Evolutionary conservation across 2,888 invertebrate genomes (phyloP), one percentile per base, ranked within the genome.

Genomic region (Eremobia ochroleuca): DNA sequence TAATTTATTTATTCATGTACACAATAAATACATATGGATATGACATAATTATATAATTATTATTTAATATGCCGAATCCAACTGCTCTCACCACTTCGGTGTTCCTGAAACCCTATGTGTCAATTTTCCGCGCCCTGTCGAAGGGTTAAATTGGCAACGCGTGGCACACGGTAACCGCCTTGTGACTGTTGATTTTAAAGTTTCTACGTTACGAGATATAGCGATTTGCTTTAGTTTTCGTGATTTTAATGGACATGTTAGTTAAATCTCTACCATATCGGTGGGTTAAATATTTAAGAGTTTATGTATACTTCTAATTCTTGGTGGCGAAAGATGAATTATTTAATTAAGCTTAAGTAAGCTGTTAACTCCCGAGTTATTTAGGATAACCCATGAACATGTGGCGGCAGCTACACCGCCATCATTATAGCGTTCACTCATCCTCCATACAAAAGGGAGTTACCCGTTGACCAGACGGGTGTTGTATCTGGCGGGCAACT

Each of bases 121-220:
- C 92, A 92, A 94, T 94, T 94, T 93, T 92, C 89, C 90, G 88
- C 89, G 90, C 88, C 87, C 88, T 90, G 91, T 85, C 90, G 93
- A 92, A 93, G 93, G 94, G 94, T 91, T 93, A 92, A 93, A 94
- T 94, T 93, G 92, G 91, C 87, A 91, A 86, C 90, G 90, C 89
- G 88, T 89, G 91, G 85, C 88, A 87, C 88, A 86, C 85, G 87
- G 83, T 85, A 87, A 86, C 83, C 86, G 89, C 89, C 90, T 92
- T 92, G 83, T 90, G 91, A 88, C 87, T 82, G 88, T 85, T 88
- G 87, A 88, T 83, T 78, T 87, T 81, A 62, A 59, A 40, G 59
- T 65, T 13, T 69, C 71, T 75, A 65, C 46, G 66, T 59, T 59
- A 79, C 25, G 55, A 55, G 78, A 76, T 21, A 21, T 13, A 0